These are phyloP conservation scores for Ahaetulla prasina DNA, from an alignment of 2,113 vertebrate species.

Conservation along the genomic window DNA sequence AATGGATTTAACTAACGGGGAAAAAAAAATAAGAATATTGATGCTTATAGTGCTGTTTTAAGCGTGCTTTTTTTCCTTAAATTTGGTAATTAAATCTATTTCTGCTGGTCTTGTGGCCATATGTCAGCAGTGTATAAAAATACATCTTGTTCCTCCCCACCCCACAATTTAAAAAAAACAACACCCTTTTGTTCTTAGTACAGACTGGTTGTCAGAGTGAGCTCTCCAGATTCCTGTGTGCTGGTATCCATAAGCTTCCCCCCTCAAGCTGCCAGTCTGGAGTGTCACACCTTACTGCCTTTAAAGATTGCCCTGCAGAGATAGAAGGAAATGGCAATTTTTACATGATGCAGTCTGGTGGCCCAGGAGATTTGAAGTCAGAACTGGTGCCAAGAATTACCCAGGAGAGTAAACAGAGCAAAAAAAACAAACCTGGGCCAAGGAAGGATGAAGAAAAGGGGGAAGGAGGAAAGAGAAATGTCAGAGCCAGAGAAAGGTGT, in stretches of 20 bases:
- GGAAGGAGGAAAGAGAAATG: conserved; percentile 12
- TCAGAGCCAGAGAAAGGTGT: conserved; percentile 44
- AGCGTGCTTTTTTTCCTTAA: conserved; percentile 53
- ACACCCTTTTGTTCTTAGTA: conserved; percentile 75
- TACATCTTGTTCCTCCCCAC: conserved; percentile 52
- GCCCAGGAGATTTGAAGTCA: conserved; percentile 97
- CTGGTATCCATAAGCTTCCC: conserved; percentile 86
- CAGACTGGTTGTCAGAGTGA: conserved; percentile 75
- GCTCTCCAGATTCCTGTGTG: conserved; percentile 83
- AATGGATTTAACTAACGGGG: conserved; percentile 41
- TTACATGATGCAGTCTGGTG: conserved; percentile 93
- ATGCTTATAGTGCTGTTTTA: conserved; percentile 41
- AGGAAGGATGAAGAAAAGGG: conserved; percentile 50
- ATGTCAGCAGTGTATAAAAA: conserved; percentile 77
- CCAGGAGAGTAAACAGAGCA: conserved; percentile 86
- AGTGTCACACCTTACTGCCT: conserved; percentile 99
- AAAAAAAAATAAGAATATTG: conserved; percentile 57
- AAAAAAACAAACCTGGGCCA: conserved; percentile 75
- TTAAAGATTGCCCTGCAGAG: conserved; percentile 99
- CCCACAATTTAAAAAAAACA: conserved; percentile 43
- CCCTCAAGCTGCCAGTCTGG: conserved; percentile 96
- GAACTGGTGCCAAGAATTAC: conserved; percentile 97
- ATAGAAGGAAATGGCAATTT: conserved; percentile 87
- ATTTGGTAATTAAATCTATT: conserved; percentile 78
- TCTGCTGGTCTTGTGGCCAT: conserved; percentile 75